A percentile compares a stretch with the other conserved stretches of the same genome.
Conservation (phyloP, 2,113 vertebrate genomes). For the Phylloscopus trochiloides region DNA sequence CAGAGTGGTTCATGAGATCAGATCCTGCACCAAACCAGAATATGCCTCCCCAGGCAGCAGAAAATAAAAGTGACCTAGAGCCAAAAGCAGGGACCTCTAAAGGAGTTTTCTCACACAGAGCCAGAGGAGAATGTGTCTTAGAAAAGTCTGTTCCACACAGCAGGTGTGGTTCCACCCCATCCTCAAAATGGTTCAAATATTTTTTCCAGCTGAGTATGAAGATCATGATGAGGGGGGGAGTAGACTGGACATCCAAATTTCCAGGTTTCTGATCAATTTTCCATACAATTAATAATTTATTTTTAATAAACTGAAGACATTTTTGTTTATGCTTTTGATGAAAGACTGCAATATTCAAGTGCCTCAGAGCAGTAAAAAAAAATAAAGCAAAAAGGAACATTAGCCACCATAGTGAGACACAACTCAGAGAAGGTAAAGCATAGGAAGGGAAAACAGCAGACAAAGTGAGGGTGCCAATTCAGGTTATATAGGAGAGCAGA, state of each 20-base stretch:
- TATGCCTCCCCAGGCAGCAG: not conserved
- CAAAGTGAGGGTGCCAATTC: not conserved
- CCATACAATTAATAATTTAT: not conserved
- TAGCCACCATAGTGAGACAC: not conserved
- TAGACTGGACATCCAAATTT: not conserved
- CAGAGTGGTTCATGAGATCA: not conserved
- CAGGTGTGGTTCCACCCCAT: not conserved
- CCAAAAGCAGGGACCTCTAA: not conserved
- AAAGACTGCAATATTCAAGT: not conserved
- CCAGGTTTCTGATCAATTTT: not conserved
- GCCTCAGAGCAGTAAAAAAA: not conserved
- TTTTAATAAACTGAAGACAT: not conserved
- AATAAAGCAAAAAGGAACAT: not conserved
- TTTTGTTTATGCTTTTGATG: not conserved
- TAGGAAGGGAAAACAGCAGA: not conserved
- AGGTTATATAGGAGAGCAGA: not conserved
- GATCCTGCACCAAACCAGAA: not conserved
- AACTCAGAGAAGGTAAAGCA: not conserved
- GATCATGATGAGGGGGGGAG: fast-evolving
- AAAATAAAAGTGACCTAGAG: not conserved
- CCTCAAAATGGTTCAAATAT: not conserved
- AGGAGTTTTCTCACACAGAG: not conserved
- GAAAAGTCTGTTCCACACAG: not conserved
- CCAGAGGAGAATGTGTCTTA: not conserved
- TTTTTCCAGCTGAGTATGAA: not conserved